Base-by-base conservation (phyloP, 2,113 vertebrate species). In the Hylia prasina region DNA sequence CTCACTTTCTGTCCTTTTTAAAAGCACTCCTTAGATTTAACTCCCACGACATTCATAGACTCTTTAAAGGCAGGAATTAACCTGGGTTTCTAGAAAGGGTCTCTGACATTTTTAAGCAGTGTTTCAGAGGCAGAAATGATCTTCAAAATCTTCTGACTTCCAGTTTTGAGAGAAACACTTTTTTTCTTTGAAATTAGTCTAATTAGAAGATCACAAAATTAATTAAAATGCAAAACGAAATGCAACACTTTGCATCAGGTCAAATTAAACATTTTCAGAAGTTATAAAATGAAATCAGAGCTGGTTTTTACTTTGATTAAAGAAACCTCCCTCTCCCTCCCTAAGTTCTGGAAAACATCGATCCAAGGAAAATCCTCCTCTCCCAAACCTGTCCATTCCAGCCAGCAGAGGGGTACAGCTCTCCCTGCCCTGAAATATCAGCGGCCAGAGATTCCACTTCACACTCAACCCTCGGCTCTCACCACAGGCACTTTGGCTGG, bases 171-270 rank as follows among this genome's bases (percentile, higher is more conserved):
- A 75, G 83, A 82, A 94, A 87, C 54, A 47, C 53, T 73, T 93
- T 88, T 87, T 88, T 92, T 51, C 81, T 89, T 89, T 89, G 53
- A 95, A 94, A 94, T 89, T 65, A 96, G 35, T 65, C 78, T 89
- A 94, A 97, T 94, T 92, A 95, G 92, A 95, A 60, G 91, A 97
- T 97, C 93, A 96, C 81, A 94, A 89, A 96, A 92, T 82, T 94
- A 95, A 97, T 96, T 96, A 95, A 91, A 92, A 89, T 0, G 3
- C 87, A 87, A 87, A 92, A 79, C 30, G 61, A 89, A 94, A 93
- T 7, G 77, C 89, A 91, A 56, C 1, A 18, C 45, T 89, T 92
- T 15, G 69, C 93, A 94, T 92, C 87, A 72, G 77, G 83, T 84
- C n/a, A 14, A 94, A 84, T 82, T 56, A 92, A 91, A 75, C 0